A percentile compares a stretch with the other conserved stretches of the same genome.
These are phyloP conservation scores for Monopis laevigella DNA, from an alignment of 2,888 invertebrate species.

Conservation along the genomic window DNA sequence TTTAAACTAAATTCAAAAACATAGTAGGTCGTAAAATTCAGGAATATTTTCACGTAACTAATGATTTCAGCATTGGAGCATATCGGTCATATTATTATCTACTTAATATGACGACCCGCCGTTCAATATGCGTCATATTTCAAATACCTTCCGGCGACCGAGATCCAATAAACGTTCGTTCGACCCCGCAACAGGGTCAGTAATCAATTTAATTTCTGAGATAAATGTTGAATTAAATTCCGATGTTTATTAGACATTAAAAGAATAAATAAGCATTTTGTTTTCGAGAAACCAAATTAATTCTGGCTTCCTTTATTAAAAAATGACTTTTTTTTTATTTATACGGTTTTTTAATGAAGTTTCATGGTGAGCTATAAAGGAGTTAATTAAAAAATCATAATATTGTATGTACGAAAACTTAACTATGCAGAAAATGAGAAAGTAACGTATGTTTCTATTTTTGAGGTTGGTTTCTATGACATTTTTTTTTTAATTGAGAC, in stretches of 20 bases:
- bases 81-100: conserved; percentile 27
- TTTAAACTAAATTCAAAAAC: no score
- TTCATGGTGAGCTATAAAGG: no score
- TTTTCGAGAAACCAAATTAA: background rate
- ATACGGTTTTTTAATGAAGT: no score
- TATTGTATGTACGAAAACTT: no score
- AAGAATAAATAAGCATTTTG: background rate
- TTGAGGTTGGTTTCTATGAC: no score
- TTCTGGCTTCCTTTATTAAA: no score
- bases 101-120: conserved; percentile 45
- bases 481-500: no score
- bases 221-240: conserved; percentile 43
- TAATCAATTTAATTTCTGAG: conserved; percentile 46
- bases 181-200: conserved; percentile 24
- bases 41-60: conserved; percentile 32
- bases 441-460: no score
- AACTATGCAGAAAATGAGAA: no score
- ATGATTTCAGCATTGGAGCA: conserved; percentile 21
- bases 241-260: conserved; percentile 18
- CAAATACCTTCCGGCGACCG: conserved; percentile 44
- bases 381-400: no score
- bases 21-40: no score
- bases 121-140: conserved; percentile 60
- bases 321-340: no score
- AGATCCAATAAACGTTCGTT: conserved; percentile 31